Evolutionary conservation across 2,888 invertebrate species (phyloP), one percentile per base, ranked within the genome.

Genomic region (Drosophila paranaensis): DNA sequence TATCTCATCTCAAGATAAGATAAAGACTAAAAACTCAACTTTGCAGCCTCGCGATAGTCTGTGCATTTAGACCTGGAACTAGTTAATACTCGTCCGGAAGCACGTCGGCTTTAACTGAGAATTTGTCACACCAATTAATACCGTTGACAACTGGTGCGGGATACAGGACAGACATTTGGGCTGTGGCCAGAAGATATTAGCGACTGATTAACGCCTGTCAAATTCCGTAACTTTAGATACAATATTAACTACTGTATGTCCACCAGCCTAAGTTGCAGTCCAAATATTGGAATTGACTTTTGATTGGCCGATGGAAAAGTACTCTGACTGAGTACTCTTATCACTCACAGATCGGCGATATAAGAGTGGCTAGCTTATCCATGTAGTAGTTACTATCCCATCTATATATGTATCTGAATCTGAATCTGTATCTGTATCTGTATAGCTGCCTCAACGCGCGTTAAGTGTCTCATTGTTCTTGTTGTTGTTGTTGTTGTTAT

Each of bases 401-500:
- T 30, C 27, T 16, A 58, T 11, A 40, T 20, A 11, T 33, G 16
- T 25, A 27, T 27, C 20, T 20, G 20, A 20, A 20, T 20, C 20
- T 20, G 20, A 20, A 13, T 27, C 13, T 39, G 6, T 35, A 35
- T n/a, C n/a, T n/a, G n/a, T 20, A 20, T 6, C 11, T 14, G 20
- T 20, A 20, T 35, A 40, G n/a, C 27, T 39, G 20, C 40, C 48
- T 43, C 50, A 51, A 39, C 70, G 74, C 42, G 86, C 90, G 89
- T 89, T 89, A 86, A 86, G 86, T 86, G 76, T 87, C 74, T 50
- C 79, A 87, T 86, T 90, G 90, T 48, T 16, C n/a, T 27, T 46
- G 27, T 86, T 58, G 70, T 75, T 16, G 30, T 27, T 46, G 46
- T 86, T 58, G 70, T 75, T 27, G 39, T 14, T 27, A 27, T 27